Conservation (phyloP, 2,113 vertebrate species). For the Hippocampus zosterae region DNA sequence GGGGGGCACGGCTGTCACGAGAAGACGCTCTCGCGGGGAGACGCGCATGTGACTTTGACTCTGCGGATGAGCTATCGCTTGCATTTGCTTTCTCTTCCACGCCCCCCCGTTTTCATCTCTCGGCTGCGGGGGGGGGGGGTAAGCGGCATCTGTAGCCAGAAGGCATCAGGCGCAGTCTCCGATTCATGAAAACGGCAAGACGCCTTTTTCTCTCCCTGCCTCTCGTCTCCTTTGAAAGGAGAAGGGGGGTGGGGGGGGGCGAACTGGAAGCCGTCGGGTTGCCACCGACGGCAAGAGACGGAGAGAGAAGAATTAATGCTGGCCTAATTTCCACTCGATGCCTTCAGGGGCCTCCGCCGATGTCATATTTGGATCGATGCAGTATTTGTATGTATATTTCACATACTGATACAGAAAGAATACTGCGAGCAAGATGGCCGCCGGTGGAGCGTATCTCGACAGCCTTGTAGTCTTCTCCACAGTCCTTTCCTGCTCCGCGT, state of each 20-base stretch:
- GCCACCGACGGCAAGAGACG: slow-evolving; percentile 16
- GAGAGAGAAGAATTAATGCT: slow-evolving; percentile 33
- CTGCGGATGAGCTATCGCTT: slow-evolving; percentile 31
- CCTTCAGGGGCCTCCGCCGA: slow-evolving; percentile 3
- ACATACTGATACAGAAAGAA: background rate
- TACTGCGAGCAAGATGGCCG: background rate
- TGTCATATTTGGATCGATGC: background rate
- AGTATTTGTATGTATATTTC: too few relatives aligned
- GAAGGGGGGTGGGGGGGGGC: slow-evolving; percentile 4
- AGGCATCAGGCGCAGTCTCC: slow-evolving; percentile 55
- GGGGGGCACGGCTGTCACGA: background rate
- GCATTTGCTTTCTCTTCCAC: slow-evolving; percentile 12
- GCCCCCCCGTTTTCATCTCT: slow-evolving; percentile 32
- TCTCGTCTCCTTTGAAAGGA: slow-evolving; percentile 26
- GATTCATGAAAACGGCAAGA: slow-evolving; percentile 62
- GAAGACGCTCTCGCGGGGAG: too few relatives aligned
- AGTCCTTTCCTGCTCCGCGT: too few relatives aligned
- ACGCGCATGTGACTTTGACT: slow-evolving; percentile 17
- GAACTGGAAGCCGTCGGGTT: slow-evolving; percentile 33
- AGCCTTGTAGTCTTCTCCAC: too few relatives aligned
- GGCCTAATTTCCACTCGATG: slow-evolving; percentile 35
- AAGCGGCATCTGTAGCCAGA: slow-evolving; percentile 49
- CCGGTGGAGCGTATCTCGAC: too few relatives aligned
- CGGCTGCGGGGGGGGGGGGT: slow-evolving; percentile 24
- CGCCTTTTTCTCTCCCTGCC: slow-evolving; percentile 31